Conservation (phyloP, 2,797 vertebrate species). For the Danio jaintianensis region DNA sequence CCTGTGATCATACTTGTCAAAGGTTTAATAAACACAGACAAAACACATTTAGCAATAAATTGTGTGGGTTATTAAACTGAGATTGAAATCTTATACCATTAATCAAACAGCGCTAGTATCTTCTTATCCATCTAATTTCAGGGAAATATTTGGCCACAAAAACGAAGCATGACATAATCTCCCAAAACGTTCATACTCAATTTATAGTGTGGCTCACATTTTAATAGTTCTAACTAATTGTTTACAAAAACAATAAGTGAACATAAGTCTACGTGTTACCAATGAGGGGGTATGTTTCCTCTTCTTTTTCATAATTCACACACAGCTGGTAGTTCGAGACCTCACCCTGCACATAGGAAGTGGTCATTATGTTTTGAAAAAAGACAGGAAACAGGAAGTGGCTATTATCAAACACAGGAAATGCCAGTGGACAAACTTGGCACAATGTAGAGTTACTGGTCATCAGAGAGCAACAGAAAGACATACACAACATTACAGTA, state of each 20-base stretch:
- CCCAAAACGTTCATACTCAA: background rate
- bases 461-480: slow-evolving; percentile 2
- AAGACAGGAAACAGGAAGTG: slow-evolving; percentile 58
- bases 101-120: no score
- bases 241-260: background rate
- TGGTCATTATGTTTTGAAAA: slow-evolving; percentile 44
- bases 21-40: no score
- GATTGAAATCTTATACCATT: no score
- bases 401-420: slow-evolving; percentile 56
- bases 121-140: no score
- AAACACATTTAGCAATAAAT: no score
- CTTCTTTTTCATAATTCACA: slow-evolving; percentile 77
- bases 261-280: slow-evolving; percentile 63
- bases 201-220: background rate
- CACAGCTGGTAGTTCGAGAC: slow-evolving; percentile 77
- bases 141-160: background rate
- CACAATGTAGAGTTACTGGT: slow-evolving; percentile 2
- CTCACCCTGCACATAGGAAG: slow-evolving; percentile 67
- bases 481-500: background rate
- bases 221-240: background rate
- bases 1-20: no score
- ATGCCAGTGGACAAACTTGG: slow-evolving; percentile 43
- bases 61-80: no score
- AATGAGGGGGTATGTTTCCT: slow-evolving; percentile 76
- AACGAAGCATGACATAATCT: background rate